Evolutionary conservation across 2,113 vertebrate genomes (phyloP), one percentile per base, ranked within the genome.

Genomic region (Callorhinus ursinus): DNA sequence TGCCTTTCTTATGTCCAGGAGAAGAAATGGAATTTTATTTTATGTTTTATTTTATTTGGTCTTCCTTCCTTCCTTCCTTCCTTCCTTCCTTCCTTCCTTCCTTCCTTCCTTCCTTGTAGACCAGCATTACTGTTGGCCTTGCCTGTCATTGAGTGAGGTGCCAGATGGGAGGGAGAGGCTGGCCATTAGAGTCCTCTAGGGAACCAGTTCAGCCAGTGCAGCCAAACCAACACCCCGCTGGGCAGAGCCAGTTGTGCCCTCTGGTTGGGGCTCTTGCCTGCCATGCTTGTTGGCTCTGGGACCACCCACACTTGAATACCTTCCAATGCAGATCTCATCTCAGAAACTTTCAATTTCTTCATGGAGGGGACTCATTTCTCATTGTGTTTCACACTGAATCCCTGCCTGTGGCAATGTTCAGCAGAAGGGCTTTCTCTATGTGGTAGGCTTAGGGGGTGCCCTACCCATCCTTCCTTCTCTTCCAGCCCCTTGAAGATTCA

Each of bases 251-350:
- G 7, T 46, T 8, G 18, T 36, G 12, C 18, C 28, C 53, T 28
- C 26, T 55, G n/a, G 59, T 76, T 28, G 4, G 19, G 7, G 7
- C 9, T 31, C 57, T 81, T 1, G 0, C 9, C 63, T 0, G 1
- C 42, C 31, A 15, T 33, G 26, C 5, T 65, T 4, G 11, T 36
- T 22, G 49, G 26, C 57, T 82, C 15, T 14, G 33, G 42, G 65
- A 9, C 57, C 7, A 2, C 19, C 28, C 31, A 3, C n/a, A 55
- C 26, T 76, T 1, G 5, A 28, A 10, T 12, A 59, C n/a, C n/a
- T 91, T 69, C 4, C 33, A 26, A 16, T 14, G 28, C 24, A 42
- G 71, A 22, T 80, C 81, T 67, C 18, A 51, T 16, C 84, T 26
- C 82, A 69, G 55, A 72, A 61, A 33, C 10, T 74, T 49, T 83